These are phyloP conservation scores for Crotalus adamanteus DNA, from an alignment of 2,797 vertebrate genomes.

Conservation along the genomic window DNA sequence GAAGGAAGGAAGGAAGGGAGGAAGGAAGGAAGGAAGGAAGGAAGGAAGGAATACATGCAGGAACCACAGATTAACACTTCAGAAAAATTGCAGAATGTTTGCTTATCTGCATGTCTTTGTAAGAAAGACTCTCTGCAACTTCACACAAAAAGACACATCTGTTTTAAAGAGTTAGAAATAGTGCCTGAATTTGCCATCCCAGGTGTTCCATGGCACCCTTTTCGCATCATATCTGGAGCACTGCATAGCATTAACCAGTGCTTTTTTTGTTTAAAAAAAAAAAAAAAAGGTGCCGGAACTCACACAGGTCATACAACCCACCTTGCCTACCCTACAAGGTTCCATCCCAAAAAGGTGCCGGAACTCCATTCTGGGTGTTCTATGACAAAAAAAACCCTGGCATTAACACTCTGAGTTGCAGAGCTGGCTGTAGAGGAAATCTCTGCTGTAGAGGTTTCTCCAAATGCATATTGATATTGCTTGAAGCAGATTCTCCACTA, in stretches of 20 bases:
- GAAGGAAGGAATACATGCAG: background rate
- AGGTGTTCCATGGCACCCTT: background rate
- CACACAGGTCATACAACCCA: no score
- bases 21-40: no score
- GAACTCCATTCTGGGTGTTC: no score
- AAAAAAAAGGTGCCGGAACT: no score
- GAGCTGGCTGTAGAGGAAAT: background rate
- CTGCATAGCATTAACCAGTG: background rate
- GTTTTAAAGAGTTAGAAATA: background rate
- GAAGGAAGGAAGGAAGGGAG: no score
- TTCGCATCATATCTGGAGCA: background rate
- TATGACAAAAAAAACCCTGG: no score
- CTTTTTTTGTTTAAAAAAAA: no score
- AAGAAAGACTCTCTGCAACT: background rate
- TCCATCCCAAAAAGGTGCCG: no score
- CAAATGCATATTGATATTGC: background rate
- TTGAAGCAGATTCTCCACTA: background rate
- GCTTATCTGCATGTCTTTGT: background rate
- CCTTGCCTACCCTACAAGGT: no score
- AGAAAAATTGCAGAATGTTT: background rate
- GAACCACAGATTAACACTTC: background rate
- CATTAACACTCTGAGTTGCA: background rate
- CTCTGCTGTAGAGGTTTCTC: background rate
- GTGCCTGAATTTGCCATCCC: background rate
- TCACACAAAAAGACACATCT: background rate